Evolutionary conservation across 2,888 invertebrate genomes (phyloP).

Genomic region (Catocala sponsa): DNA sequence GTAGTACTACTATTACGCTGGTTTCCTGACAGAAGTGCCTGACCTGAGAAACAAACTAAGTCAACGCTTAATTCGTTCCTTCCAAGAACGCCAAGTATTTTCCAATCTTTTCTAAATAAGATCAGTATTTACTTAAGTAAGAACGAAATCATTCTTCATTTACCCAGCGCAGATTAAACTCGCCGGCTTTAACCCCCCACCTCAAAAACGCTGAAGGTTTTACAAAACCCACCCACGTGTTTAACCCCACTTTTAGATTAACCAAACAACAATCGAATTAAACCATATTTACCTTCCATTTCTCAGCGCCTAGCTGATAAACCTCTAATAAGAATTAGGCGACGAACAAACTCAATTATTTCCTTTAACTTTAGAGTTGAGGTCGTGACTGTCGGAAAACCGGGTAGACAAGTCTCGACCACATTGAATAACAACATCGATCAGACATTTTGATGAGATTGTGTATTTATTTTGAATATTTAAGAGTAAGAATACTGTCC

Average conservation of each 20-base stretch:
- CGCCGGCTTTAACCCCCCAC: too few relatives aligned
- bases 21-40: too few relatives aligned
- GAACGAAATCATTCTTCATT: too few relatives aligned
- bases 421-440: constrained; percentile 18
- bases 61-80: too few relatives aligned
- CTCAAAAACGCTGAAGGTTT: neutral
- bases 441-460: constrained; percentile 6
- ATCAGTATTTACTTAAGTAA: too few relatives aligned
- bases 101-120: too few relatives aligned
- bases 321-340: constrained; percentile 9
- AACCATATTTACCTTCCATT: constrained; percentile 16
- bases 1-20: too few relatives aligned
- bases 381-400: constrained; percentile 1
- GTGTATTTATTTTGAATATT: neutral
- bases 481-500: neutral
- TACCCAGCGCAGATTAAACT: too few relatives aligned
- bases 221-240: constrained; percentile 1
- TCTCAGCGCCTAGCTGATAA: neutral
- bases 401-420: constrained; percentile 1
- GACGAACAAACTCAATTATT: constrained; percentile 12
- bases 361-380: constrained; percentile 13
- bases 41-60: too few relatives aligned
- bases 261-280: constrained; percentile 17
- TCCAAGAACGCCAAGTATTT: too few relatives aligned
- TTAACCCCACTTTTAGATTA: constrained; percentile 1